Evolutionary conservation across 2,113 vertebrate species (phyloP).

Genomic region (Lutjanus erythropterus): DNA sequence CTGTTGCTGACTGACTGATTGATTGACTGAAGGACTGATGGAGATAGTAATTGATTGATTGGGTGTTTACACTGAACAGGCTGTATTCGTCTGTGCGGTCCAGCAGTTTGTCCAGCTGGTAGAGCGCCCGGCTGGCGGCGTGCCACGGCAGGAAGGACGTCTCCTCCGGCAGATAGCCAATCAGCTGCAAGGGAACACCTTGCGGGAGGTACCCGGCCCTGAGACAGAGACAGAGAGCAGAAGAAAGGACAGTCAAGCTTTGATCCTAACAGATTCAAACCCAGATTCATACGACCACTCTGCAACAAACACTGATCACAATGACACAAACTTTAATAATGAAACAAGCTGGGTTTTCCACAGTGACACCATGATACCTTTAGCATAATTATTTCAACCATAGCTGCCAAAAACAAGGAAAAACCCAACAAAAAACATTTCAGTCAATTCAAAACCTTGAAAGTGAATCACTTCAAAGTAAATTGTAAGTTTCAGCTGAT

Average conservation of each 20-base stretch:
- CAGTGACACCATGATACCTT: no score
- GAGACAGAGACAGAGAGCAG: constrained; percentile 5
- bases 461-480: no score
- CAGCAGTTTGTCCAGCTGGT: constrained; percentile 97
- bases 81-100: constrained; percentile 96
- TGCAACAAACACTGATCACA: no score
- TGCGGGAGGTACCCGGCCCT: constrained; percentile 98
- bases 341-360: no score
- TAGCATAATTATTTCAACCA: no score
- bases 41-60: constrained; percentile 18
- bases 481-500: no score
- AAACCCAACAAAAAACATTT: no score
- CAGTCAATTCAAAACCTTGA: no score
- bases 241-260: not conserved
- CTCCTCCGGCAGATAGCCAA: constrained; percentile 94
- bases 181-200: constrained; percentile 94
- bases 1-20: not conserved
- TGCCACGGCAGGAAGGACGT: constrained; percentile 98
- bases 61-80: constrained; percentile 91
- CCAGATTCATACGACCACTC: no score
- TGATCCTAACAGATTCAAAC: not conserved
- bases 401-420: no score
- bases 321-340: no score
- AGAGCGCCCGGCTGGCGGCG: constrained; percentile 93
- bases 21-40: constrained; percentile 13